Evolutionary conservation across 1,140 invertebrate species (phyloP).

Genomic region (Achroia grisella): DNA sequence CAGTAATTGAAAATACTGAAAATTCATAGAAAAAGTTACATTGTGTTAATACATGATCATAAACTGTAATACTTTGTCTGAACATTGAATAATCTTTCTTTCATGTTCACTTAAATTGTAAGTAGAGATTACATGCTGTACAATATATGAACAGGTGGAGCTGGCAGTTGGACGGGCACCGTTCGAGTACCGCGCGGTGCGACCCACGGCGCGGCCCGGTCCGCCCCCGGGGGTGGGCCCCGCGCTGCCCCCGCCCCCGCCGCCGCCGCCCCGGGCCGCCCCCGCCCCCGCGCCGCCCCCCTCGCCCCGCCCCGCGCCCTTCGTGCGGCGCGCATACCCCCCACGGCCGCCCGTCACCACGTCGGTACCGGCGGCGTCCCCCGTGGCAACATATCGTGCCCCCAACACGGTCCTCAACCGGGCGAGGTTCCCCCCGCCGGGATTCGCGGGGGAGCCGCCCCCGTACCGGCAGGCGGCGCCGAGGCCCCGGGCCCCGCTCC

Average conservation of each 20-base stretch:
- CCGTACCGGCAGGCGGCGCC: conserved; percentile 27
- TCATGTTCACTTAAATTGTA: too few species aligned
- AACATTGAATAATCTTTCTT: too few species aligned
- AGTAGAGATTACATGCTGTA: too few species aligned
- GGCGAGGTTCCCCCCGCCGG: conserved; percentile 44
- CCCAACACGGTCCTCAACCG: conserved; percentile 32
- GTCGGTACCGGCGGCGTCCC: conserved; percentile 18
- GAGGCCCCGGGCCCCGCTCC: conserved; percentile 6
- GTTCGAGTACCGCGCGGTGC: conserved; percentile 55
- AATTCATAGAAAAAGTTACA: too few species aligned
- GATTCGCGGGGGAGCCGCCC: conserved; percentile 32
- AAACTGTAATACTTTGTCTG: too few species aligned
- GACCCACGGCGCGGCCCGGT: conserved; percentile 20
- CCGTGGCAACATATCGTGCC: conserved; percentile 39
- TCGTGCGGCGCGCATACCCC: conserved; percentile 30
- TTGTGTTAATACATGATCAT: too few species aligned
- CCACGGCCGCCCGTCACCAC: conserved; percentile 21
- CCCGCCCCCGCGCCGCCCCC: conserved; percentile 20
- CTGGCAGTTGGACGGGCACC: conserved; percentile 52
- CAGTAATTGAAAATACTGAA: too few species aligned
- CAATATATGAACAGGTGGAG: conserved; percentile 40
- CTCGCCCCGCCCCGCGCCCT: conserved; percentile 22
- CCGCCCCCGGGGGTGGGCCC: conserved; percentile 26
- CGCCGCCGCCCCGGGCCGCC: conserved; percentile 18
- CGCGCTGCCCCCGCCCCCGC: conserved; percentile 16